Base-by-base conservation (phyloP, 2,113 vertebrate genomes). In the Zapus hudsonius region DNA sequence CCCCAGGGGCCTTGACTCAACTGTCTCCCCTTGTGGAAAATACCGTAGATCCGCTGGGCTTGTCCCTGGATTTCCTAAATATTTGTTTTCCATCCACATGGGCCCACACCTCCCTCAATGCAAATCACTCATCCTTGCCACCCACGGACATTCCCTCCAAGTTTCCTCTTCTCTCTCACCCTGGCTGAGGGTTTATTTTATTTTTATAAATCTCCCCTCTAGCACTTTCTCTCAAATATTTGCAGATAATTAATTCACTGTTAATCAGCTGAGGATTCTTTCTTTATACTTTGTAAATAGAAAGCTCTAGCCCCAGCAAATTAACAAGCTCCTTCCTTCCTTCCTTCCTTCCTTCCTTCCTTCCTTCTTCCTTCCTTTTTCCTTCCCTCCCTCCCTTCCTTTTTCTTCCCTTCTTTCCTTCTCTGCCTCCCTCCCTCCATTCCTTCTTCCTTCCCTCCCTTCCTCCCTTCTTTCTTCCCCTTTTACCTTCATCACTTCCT, bases 271-370 rank as follows among this genome's bases (percentile, higher is more conserved):
- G 59, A 93, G 87, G 86, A 84, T 38, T 91, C 47, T 61, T 96
- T 84, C 93, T 95, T 88, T 52, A 69, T 94, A 86, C 61, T 25
- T 82, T 95, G 94, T 96, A 96, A 96, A 97, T 95, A 97, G 93
- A 95, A 96, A 90, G 90, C 82, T 82, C 91, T 79, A 95, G 97
- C 95, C 92, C 92, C 89, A 84, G 89, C 91, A 96, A 94, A 95
- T 83, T 17, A 44, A 44, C 40, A 74, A 61, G 17, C 17, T 52
- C 52, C 52, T n/a, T 87, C 12, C 29, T 74, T 31, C 33, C 64
- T 61, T 22, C 2, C 23, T 40, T 19, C 19, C 29, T 31, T 55
- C 31, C 17, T 44, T n/a, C 27, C 17, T 36, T 36, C 23, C 31
- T 33, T 2, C 22, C 27, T 25, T 17, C 44, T 31, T 52, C 29